Base-by-base conservation (phyloP, 2,797 vertebrate species). In the Bufotes viridis region DNA sequence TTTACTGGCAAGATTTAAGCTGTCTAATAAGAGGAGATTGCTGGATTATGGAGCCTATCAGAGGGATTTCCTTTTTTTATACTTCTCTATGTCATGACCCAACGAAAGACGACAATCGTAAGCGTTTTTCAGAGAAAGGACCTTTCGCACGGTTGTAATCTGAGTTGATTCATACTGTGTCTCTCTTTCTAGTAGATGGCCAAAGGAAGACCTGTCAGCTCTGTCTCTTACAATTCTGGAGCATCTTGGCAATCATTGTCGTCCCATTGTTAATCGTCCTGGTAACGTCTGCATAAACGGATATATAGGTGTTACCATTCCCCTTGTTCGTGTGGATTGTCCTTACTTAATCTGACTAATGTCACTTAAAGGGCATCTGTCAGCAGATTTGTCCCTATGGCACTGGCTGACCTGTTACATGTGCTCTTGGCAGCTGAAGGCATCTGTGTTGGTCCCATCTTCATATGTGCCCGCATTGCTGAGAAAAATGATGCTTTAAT, bases 1-100 rank as follows among this genome's bases (percentile, higher is more conserved):
- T 82, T 89, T 89, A 83, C 85, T 87, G 74, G 74, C 74, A 86
- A 82, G 84, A 86, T 82, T 86, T 86, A 82, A 86, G 26, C 80
- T 82, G 80, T 78, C 84, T 76, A 83, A 78, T 83, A 86, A 78
- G 75, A 26, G 29, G 74, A 69, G 12, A 58, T 84, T 24, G 51
- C 9, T 55, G 74, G 81, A 82, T 88, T 75, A 76, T 74, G 14
- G 17, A 69, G 53, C 26, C 53, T 17, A 61, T 82, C 81, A 24
- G 60, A 70, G 57, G 53, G 53, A 70, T 88, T 84, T 11, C 13
- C 65, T 70, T 60, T 84, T 51, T 81, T 24, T 67, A 7, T 87
- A 42, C 65, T 49, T 53, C 76, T 9, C 18, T 53, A 22, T 61
- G 83, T 85, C 63, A 49, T 61, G 65, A 80, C 63, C 78, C 74